Base-by-base conservation (phyloP, 2,888 invertebrate genomes). In the Yponomeuta plumbellus region DNA sequence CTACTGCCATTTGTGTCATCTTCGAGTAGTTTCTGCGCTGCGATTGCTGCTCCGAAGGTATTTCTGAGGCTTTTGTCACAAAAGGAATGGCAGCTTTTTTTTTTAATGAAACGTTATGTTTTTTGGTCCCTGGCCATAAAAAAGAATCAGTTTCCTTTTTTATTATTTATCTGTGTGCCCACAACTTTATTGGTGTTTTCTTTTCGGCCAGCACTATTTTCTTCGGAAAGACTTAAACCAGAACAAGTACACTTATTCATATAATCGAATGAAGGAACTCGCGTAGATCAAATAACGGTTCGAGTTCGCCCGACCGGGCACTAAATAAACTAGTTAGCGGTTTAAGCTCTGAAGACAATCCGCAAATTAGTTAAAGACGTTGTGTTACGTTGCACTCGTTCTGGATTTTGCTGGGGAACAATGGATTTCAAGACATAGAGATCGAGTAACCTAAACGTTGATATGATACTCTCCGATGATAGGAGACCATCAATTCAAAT, bases 31-130 rank as follows among this genome's bases (percentile, higher is more conserved):
- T 64, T 52, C 44, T 17, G 44, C 44, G 44, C 44, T 17, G 23
- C 40, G 64, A 64, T 64, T 64, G 64, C 52, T 64, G 64, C 23
- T 64, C 64, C 17, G 23, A 39, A 61, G 59, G 22, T 52, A 17
- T 52, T 52, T 17, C 17, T 17, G 17, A 17, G 13, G 44, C 44
- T 52, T 52, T 52, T 52, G 44, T 52, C 17, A 52, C 5, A 52
- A 34, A 34, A 26, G 26, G 34, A 34, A 13, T 52, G 2, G 17
- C 44, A 17, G 44, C 17, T 2, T 2, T 52, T 52, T 52, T 11
- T 34, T 6, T 34, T 52, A 17, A 52, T 52, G 17, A 17, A 52
- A 52, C 2, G 3, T 52, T 52, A 17, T 52, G 17, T 52, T 52
- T 17, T 52, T 52, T 44, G 13, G 44, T 44, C 44, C 44, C 13